These are phyloP conservation scores for Bombycilla garrulus DNA, from an alignment of 2,113 vertebrate genomes.

Conservation along the genomic window DNA sequence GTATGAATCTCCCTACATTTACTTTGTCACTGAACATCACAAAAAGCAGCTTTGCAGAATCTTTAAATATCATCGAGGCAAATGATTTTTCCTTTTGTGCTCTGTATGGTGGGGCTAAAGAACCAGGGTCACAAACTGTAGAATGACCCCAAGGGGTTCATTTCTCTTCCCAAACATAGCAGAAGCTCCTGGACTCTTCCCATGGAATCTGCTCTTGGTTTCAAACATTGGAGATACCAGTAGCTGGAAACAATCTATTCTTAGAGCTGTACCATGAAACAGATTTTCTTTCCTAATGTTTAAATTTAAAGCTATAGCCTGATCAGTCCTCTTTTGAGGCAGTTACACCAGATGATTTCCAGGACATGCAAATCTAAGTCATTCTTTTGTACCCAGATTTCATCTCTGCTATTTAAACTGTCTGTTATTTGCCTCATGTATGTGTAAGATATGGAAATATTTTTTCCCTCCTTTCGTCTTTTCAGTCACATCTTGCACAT, in stretches of 20 bases:
- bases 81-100: not conserved
- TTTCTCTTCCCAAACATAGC: not conserved
- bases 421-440: not conserved
- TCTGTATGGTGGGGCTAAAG: not conserved
- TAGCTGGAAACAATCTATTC: not conserved
- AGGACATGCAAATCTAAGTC: not conserved
- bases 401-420: not conserved
- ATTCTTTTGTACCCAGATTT: not conserved
- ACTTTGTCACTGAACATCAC: not conserved
- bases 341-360: not conserved
- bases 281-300: not conserved
- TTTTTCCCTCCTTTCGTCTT: not conserved
- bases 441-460: fast-evolving
- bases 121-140: not conserved
- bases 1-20: not conserved
- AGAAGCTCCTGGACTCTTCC: not conserved
- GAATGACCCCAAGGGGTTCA: not conserved
- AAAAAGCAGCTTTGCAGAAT: not conserved
- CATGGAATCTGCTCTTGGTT: not conserved
- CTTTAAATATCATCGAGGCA: not conserved
- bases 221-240: not conserved
- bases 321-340: not conserved
- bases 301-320: not conserved
- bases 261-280: fast-evolving
- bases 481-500: not conserved